A percentile compares a stretch with the other conserved stretches of the same genome.
Evolutionary conservation across 2,113 vertebrate genomes (phyloP).

Genomic region (Hystrix cristata): DNA sequence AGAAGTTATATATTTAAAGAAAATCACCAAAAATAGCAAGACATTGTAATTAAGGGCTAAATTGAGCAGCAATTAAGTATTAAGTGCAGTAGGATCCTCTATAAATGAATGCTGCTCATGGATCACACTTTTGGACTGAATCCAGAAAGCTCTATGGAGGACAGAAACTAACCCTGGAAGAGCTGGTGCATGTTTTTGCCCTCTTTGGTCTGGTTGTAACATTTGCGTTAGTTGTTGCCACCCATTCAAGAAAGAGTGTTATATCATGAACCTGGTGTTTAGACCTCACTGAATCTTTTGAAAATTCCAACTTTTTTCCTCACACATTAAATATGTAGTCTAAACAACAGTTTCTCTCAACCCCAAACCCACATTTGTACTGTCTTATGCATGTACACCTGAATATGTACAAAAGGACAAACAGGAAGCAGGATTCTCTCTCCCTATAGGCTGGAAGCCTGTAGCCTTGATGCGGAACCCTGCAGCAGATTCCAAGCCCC

Average conservation of each 20-base stretch:
- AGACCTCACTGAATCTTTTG: not conserved
- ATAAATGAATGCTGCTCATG: not conserved
- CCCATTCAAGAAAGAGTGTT: not conserved
- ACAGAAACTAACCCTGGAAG: not conserved
- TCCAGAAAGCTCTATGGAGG: not conserved
- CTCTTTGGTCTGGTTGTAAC: not conserved
- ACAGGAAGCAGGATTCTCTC: not conserved
- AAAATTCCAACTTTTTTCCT: not conserved
- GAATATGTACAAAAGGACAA: not conserved
- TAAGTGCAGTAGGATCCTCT: not conserved
- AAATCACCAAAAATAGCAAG: slow-evolving; percentile 53
- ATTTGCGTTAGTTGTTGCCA: not conserved
- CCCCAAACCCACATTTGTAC: not conserved
- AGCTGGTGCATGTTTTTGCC: not conserved
- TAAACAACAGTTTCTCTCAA: not conserved
- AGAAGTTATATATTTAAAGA: slow-evolving; percentile 42
- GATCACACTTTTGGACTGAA: not conserved
- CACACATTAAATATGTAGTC: not conserved
- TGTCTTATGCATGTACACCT: not conserved
- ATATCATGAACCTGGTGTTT: not conserved
- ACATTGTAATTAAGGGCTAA: not conserved
- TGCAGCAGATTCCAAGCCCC: not conserved
- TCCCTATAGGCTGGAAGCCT: not conserved
- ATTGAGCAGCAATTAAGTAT: not conserved
- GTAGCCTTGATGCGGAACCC: not conserved